Base-by-base conservation (phyloP, 2,888 invertebrate genomes). In the Oscheius sp. region DNA sequence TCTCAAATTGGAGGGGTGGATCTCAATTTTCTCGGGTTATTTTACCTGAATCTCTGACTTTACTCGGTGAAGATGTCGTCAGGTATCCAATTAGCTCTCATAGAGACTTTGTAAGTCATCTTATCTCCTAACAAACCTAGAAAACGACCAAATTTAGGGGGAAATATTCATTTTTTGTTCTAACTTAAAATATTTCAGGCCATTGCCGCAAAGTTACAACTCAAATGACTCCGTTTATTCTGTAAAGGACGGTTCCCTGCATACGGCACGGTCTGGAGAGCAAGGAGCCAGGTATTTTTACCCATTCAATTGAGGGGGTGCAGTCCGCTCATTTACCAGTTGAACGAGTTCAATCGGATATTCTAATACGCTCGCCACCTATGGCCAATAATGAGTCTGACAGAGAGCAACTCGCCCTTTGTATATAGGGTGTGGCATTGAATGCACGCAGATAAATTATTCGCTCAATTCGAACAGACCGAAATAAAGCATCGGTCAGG, bases 211-310 rank as follows among this genome's bases (percentile, higher is more conserved):
- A 63, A 72, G 67, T 61, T 72, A 72, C 63, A 70, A 61, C 20
- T 61, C 61, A 29, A 61, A 72, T 65, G 76, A 76, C 69, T 76
- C 76, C 65, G 76, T 73, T 52, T 76, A 73, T 65, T 76, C 76
- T 17, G 66, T 66, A 48, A 73, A 76, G 34, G 67, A 73, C 17
- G 70, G 69, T 37, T 76, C 76, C 27, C 65, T 76, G 53, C 74
- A 76, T 52, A 76, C 76, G 34, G 74, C 76, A 10, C 50, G 76
- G 25, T 73, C 74, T 33, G 55, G 57, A 53, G 50, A 52, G 17
- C 45, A 65, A 42, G 39, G 33, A 52, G 33, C 50, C 34, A 66
- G 66, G 55, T 55, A 52, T 12, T 23, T 45, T 27, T 48, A 23
- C 10, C 8, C 37, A 39, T 31, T 20, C n/a, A 34, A 15, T 20